Evolutionary conservation across 2,888 invertebrate species (phyloP), one percentile per base, ranked within the genome.

Genomic region (Drymonia ruficornis): DNA sequence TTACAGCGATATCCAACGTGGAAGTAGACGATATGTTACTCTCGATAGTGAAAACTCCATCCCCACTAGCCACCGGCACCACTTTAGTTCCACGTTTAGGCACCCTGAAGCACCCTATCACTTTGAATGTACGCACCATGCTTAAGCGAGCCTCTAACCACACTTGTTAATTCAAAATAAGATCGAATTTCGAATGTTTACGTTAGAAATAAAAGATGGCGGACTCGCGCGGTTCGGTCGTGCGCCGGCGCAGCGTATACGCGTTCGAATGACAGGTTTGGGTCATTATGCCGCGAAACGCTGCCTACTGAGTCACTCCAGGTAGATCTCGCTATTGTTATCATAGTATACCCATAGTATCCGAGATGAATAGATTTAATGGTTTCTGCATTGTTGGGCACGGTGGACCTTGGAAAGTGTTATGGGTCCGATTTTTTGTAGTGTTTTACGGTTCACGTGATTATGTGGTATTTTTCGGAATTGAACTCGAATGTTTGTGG

Each of bases 41-140:
- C 28, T 80, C 88, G 34, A 91, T 89, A 45, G 89, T 89, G 59
- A 78, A 91, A 47, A 91, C 84, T 12, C 86, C 87, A 34, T 86
- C 86, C 1, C 75, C 80, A 62, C 76, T 79, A 1, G 76, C 64
- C 0, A 81, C 75, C 2, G 91, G 91, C 0, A 84, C 84, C 61
- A 92, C 90, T 77, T 90, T 92, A 9, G 78, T 57, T 8, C 74
- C 67, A 49, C 90, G 76, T 51, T 77, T 86, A 8, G 88, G 84
- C 81, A 89, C 79, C 65, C 70, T 84, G 43, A 90, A 89, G 70
- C 89, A 90, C 60, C 81, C 71, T 23, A 85, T 79, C 70, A 90
- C 80, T 77, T 81, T 83, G 40, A 82, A 82, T n/a, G 81, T 83
- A 29, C 87, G 83, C 80, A 92, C 89, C 90, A 91, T 90, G n/a